A percentile compares a stretch with the other conserved stretches of the same genome.
These are phyloP conservation scores for Psococerastis gibbosa DNA, from an alignment of 2,888 invertebrate genomes.

Conservation along the genomic window DNA sequence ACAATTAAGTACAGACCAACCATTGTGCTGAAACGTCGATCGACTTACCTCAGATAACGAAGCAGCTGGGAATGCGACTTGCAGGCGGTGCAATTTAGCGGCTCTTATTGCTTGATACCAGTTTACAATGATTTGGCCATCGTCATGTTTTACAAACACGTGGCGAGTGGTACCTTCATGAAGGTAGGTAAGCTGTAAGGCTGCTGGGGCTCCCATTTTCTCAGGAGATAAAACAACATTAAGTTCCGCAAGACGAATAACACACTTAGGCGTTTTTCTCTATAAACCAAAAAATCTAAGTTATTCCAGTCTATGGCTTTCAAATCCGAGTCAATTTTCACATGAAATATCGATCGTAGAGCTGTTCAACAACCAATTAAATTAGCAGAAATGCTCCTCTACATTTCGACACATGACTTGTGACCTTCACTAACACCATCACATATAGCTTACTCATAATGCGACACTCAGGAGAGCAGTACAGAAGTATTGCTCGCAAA, in stretches of 20 bases:
- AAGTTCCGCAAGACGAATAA: constrained; percentile 58
- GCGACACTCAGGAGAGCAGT: too few species aligned
- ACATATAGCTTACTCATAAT: too few species aligned
- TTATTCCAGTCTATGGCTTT: too few species aligned
- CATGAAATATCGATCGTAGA: too few species aligned
- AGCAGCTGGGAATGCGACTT: constrained; percentile 65
- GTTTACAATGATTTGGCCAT: constrained; percentile 64
- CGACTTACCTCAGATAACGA: constrained; percentile 41
- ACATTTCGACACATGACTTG: too few species aligned
- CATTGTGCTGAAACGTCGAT: too few species aligned
- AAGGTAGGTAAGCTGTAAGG: constrained; percentile 67
- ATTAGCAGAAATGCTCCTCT: too few species aligned
- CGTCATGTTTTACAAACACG: constrained; percentile 72
- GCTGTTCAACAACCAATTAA: too few species aligned
- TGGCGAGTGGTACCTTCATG: constrained; percentile 73
- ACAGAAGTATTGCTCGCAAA: too few species aligned
- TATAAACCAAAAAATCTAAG: too few species aligned
- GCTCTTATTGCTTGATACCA: constrained; percentile 73
- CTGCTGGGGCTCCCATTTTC: constrained; percentile 36
- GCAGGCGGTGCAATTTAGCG: constrained; percentile 63
- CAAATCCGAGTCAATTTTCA: too few species aligned
- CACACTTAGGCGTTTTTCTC: constrained; percentile 60
- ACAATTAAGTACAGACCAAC: not conserved
- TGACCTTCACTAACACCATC: too few species aligned
- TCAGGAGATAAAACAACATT: constrained; percentile 70